Conservation (phyloP, 2,113 vertebrate genomes). For the Desmodus rotundus region DNA sequence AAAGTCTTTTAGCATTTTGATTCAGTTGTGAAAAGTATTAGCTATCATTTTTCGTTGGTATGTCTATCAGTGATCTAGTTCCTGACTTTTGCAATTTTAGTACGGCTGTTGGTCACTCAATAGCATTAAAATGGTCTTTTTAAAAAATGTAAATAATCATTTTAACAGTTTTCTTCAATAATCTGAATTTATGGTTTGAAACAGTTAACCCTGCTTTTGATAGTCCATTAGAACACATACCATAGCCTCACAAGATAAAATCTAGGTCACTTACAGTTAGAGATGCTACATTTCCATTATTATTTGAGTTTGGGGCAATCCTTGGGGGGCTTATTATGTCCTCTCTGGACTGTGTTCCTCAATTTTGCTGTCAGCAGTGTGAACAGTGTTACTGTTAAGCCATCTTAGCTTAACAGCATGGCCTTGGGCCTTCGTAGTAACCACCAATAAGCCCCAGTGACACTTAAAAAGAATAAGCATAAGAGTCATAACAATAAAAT, state of each 20-base stretch:
- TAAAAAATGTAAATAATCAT: background rate
- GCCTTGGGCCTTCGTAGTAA: background rate
- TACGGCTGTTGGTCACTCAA: background rate
- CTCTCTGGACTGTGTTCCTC: background rate
- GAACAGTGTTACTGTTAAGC: background rate
- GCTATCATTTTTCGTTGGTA: background rate
- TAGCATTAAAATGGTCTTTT: background rate
- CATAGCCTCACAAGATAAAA: background rate
- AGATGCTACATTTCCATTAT: slow-evolving; percentile 8
- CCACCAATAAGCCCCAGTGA: background rate
- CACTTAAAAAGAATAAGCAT: background rate
- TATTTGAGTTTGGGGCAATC: background rate
- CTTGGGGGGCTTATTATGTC: background rate
- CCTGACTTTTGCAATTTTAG: background rate
- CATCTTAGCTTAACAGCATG: background rate
- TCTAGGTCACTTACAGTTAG: background rate
- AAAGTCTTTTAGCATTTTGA: background rate
- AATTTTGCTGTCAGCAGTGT: background rate
- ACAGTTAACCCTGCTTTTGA: background rate
- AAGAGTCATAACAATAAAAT: background rate
- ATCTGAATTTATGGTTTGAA: slow-evolving; percentile 31
- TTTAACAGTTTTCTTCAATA: slow-evolving; percentile 32
- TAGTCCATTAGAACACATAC: slow-evolving; percentile 7
- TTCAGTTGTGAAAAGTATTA: background rate
- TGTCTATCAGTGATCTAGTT: background rate